Conservation (phyloP, 1,140 invertebrate genomes). For the Yoshiicerus persimilis region DNA sequence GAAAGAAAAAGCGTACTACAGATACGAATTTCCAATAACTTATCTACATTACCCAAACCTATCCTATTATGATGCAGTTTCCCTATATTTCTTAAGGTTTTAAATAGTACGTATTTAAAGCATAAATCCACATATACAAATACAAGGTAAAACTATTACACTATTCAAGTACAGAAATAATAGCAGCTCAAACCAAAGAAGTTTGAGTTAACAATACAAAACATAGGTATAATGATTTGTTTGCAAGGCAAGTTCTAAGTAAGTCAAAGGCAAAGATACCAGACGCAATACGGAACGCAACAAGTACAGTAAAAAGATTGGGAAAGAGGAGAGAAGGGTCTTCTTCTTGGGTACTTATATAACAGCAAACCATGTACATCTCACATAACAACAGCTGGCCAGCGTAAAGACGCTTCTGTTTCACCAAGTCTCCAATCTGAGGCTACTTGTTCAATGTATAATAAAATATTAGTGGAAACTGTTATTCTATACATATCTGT, state of each 20-base stretch:
- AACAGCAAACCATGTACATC: neutral
- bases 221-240: neutral
- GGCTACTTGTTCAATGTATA: constrained; percentile 7
- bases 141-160: neutral
- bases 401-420: neutral
- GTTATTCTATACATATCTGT: neutral
- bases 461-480: neutral
- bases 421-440: neutral
- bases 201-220: neutral
- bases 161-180: neutral
- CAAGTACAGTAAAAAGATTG: neutral
- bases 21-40: neutral
- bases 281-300: neutral
- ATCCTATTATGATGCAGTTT: neutral
- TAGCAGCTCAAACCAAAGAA: neutral
- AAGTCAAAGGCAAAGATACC: neutral
- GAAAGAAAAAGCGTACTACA: neutral
- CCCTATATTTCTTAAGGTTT: neutral
- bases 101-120: neutral
- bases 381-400: neutral
- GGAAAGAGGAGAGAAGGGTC: neutral
- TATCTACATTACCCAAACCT: neutral
- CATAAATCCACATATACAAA: too few relatives aligned
- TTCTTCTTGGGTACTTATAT: neutral
- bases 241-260: neutral